Evolutionary conservation across 2,113 vertebrate species (phyloP).

Genomic region (Cichladusa arquata): DNA sequence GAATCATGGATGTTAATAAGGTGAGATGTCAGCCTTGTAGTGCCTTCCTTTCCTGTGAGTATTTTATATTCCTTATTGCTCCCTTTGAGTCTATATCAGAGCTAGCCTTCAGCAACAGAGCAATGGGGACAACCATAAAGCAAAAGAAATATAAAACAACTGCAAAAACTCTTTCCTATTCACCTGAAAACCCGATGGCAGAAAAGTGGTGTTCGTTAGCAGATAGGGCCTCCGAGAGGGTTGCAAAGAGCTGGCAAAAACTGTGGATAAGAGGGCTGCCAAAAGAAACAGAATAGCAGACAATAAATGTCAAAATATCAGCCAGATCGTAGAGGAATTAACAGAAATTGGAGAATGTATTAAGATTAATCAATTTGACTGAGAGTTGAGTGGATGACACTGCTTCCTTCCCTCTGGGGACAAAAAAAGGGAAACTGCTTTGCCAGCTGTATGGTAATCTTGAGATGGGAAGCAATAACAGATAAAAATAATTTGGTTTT

Average conservation of each 20-base stretch:
- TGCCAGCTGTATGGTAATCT: neutral
- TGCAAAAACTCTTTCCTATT: neutral
- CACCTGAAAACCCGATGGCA: neutral
- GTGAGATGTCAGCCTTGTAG: neutral
- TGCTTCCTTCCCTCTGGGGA: neutral
- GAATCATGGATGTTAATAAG: neutral
- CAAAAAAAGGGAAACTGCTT: neutral
- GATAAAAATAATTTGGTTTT: neutral
- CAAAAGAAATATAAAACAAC: slow-evolving; percentile 12
- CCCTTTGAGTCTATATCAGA: neutral
- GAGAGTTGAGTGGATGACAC: neutral
- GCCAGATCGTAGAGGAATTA: neutral
- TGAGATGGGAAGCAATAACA: neutral
- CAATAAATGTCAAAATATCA: neutral
- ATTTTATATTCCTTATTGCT: neutral
- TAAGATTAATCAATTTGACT: neutral
- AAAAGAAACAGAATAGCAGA: neutral
- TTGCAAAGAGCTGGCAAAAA: neutral
- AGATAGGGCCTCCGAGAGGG: neutral
- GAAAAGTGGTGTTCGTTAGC: neutral
- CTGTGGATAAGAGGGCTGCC: neutral
- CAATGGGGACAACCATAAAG: neutral
- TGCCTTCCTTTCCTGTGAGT: neutral
- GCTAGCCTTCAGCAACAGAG: neutral
- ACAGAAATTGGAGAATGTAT: neutral